These are phyloP conservation scores for Latrodectus geometricus DNA, from an alignment of 1,140 invertebrate genomes.

Conservation along the genomic window DNA sequence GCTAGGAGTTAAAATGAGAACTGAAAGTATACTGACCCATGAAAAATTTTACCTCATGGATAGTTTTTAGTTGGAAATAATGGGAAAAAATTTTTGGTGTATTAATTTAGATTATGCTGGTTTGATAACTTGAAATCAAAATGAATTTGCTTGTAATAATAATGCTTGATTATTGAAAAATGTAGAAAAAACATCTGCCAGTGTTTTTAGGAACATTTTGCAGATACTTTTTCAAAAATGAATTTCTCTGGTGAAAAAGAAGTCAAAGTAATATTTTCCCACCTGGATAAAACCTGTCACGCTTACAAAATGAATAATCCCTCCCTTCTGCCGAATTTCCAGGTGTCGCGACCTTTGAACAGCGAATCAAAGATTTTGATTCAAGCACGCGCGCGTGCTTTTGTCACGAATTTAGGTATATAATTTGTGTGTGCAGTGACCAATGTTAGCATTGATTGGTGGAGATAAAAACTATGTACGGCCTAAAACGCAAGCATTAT, in stretches of 20 bases:
- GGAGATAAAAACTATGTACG: no score
- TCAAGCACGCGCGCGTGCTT: conserved; percentile 17
- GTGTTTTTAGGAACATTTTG: not conserved
- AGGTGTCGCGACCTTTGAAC: conserved; percentile 48
- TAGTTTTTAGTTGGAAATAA: no score
- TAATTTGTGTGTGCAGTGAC: conserved; percentile 23
- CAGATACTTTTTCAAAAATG: not conserved
- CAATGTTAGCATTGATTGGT: not conserved
- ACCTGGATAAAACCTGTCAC: conserved; percentile 23
- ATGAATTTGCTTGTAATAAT: no score
- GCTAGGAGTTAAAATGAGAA: no score
- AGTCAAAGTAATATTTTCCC: conserved; percentile 2
- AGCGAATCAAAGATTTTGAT: conserved; percentile 16
- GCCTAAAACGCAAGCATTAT: no score
- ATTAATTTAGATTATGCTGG: no score
- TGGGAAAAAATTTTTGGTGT: no score
- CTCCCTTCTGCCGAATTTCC: not conserved
- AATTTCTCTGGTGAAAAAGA: not conserved
- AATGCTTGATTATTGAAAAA: no score
- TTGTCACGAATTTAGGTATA: conserved; percentile 28
- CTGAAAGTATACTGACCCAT: no score
- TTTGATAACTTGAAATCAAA: no score
- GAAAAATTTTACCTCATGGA: no score
- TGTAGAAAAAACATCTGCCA: no score
- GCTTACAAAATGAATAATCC: conserved; percentile 13